Base-by-base conservation (phyloP, 2,797 vertebrate species). In the Nyctalus aviator region DNA sequence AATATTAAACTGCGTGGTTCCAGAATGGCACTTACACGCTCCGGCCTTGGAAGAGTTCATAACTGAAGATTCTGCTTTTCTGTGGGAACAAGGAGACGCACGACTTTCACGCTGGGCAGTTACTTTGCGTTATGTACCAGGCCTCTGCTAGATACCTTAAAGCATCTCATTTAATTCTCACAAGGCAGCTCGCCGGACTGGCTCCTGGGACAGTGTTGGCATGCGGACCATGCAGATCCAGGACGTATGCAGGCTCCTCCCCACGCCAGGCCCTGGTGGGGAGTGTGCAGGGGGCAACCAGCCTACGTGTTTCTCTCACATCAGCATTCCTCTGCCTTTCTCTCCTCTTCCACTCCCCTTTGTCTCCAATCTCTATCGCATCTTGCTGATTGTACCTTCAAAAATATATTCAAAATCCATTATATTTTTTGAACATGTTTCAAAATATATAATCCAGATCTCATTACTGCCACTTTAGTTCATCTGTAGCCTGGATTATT, bases 141-240 rank as follows among this genome's bases (percentile, higher is more conserved):
- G 18, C 41, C 35, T 73, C 76, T 62, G 35, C 79, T 81, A 77
- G 35, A 15, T 77, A 90, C 37, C 96, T 94, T 71, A 32, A 92
- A 94, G 62, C 44, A 79, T 72, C 44, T 93, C 41, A 90, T 73
- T 92, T 86, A 93, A 96, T 92, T 90, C 68, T 91, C 78, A 92
- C 53, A 59, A 68, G n/a, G 62, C 72, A 91, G 77, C 84, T 59
- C 13, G 57, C 59, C 27, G 2, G 59, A 30, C 6, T 59, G 59
- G 59, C 59, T 62, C 59, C 6, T 13, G 30, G 59, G 59, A 30
- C 13, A 30, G 13, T 6, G 27, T 30, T 30, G 27, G 59, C 59
- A 30, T 62, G 59, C 2, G 12, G 27, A 62, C 59, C 13, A 6
- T 62, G 30, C 59, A 62, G 27, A 62, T 62, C 27, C 6, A 62